Evolutionary conservation across 2,888 invertebrate genomes (phyloP), one percentile per base, ranked within the genome.

Genomic region (Epirrita christyi): DNA sequence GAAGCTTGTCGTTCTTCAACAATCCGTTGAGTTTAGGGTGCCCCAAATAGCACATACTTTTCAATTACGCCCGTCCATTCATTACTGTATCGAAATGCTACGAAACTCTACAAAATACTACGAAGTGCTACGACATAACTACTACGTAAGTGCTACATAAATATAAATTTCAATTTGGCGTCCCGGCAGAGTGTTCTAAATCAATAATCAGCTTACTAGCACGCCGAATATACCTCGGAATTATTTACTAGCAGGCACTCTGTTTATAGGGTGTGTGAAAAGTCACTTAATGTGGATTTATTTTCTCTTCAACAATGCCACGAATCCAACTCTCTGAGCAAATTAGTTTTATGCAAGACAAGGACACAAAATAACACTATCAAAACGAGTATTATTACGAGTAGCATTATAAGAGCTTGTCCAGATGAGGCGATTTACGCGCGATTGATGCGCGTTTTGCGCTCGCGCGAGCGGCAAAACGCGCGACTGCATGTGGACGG

Each of bases 181-280:
- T 50, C 57, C 57, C 61, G 59, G 52, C 57, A 61, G 59, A 11
- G 45, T 54, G 63, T 61, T 64, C 67, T 71, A 66, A 73, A 73
- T 73, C 71, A 73, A 71, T 73, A 73, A 71, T 64, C 69, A 68
- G 68, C 64, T 65, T 66, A 66, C 55, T 45, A 60, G 55, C 49
- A 46, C 47, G 49, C 57, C 43, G 59, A 65, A 67, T 65, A 58
- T 59, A 62, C 52, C 49, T 45, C 51, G 55, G 72, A 70, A 71
- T 70, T 71, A 71, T 71, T 72, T 67, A 67, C 63, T 56, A 59
- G 54, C 45, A 46, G 13, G 13, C 45, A 15, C 40, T 43, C 38
- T 43, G 29, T 43, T 4, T 50, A 54, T 37, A 54, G 49, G 53
- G 11, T 50, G 53, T 21, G 13, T 29, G 15, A 46, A 14, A 53